These are phyloP conservation scores for rat (Rattus norvegicus) DNA, from an alignment of 2,113 vertebrate species.

Conservation along the genomic window GRCr8 NC_086026.1:73147501-73148000, in stretches of 20 bases:
- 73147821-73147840: not conserved
- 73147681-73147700: slow-evolving; percentile 1
- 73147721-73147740: not conserved
- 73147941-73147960: not conserved
- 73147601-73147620: slow-evolving; percentile 44
- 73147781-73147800: not conserved
- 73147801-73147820: not conserved
- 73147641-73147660: not conserved
- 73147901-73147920: not conserved
- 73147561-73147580: not conserved
- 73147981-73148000: not conserved
- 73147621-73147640: slow-evolving; percentile 47
- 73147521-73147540: not conserved
- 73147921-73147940: not conserved
- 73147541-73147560: not conserved
- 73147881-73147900: not conserved
- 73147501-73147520: not conserved
- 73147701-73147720: slow-evolving; percentile 42
- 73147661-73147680: slow-evolving; percentile 26
- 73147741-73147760: not conserved
- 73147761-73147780: not conserved
- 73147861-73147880: not conserved
- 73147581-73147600: slow-evolving; percentile 16
- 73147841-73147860: not conserved
- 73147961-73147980: not conserved